These are phyloP conservation scores for Amiota mariae DNA, from an alignment of 2,888 invertebrate species.

Conservation along the genomic window DNA sequence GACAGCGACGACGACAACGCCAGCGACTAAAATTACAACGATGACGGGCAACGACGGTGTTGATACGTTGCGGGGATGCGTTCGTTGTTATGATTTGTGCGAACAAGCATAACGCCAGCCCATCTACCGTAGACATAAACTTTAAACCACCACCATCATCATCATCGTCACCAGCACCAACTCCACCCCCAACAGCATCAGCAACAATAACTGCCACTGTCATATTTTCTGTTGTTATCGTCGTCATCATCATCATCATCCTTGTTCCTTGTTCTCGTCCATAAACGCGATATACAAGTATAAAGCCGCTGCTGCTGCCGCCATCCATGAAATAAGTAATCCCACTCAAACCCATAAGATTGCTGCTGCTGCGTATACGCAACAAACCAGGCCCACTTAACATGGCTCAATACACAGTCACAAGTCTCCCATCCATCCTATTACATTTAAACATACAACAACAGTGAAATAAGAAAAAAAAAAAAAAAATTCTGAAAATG, in stretches of 20 bases:
- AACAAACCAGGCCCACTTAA: not conserved
- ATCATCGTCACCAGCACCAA: not conserved
- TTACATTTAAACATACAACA: too few relatives aligned
- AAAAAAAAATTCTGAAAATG: too few relatives aligned
- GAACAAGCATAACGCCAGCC: conserved; percentile 20
- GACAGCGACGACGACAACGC: conserved; percentile 52
- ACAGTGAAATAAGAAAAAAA: too few relatives aligned
- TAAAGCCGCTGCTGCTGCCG: not conserved
- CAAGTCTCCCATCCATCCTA: too few relatives aligned
- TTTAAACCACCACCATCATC: not conserved
- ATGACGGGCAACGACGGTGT: conserved; percentile 37
- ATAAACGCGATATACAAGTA: not conserved
- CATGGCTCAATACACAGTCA: too few relatives aligned
- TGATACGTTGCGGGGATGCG: conserved; percentile 45
- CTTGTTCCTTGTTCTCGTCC: too few relatives aligned
- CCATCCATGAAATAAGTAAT: conserved; percentile 50
- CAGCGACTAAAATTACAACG: conserved; percentile 59
- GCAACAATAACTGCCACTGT: not conserved
- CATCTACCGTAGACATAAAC: not conserved
- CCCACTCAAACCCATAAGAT: conserved; percentile 51
- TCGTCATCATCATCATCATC: not conserved
- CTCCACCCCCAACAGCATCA: conserved; percentile 8
- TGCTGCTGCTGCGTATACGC: conserved; percentile 11
- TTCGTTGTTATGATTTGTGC: conserved; percentile 59
- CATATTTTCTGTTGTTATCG: not conserved